phyloP scores from a whole-genome alignment of 2,797 vertebrate species.

The Lepilemur ruficaudatus region DNA sequence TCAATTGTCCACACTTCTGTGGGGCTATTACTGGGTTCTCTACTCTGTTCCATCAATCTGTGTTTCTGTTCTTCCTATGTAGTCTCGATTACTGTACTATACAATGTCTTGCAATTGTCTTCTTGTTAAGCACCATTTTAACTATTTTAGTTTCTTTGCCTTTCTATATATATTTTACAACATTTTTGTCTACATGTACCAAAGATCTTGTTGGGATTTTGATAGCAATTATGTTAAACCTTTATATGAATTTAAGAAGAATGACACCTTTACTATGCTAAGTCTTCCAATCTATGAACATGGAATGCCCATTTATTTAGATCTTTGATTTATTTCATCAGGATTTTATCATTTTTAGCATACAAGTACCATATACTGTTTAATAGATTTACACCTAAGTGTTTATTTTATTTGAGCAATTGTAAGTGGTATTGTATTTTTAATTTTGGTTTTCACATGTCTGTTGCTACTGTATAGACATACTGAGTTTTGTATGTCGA shows the following conservation, averaged over 20 bases:
- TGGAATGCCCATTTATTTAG: background rate
- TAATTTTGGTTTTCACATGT: background rate
- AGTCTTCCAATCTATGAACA: background rate
- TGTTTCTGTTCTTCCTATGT: background rate
- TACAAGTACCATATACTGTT: background rate
- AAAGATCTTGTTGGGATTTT: background rate
- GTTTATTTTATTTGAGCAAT: background rate
- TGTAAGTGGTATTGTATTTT: background rate
- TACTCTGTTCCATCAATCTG: background rate
- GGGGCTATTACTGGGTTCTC: background rate
- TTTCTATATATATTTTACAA: background rate
- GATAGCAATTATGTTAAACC: background rate
- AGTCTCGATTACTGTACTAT: background rate
- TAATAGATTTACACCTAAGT: background rate
- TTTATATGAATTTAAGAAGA: background rate
- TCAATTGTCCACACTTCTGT: background rate
- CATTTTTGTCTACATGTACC: background rate
- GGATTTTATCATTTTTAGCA: background rate
- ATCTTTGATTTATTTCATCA: slow-evolving; percentile 26
- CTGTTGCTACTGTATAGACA: background rate
- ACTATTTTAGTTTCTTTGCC: background rate
- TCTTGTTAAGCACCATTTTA: background rate
- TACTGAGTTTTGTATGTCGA: background rate
- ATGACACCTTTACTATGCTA: background rate
- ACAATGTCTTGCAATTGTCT: background rate